Base-by-base conservation (phyloP, 2,797 vertebrate genomes). In the Diplodus sargus region DNA sequence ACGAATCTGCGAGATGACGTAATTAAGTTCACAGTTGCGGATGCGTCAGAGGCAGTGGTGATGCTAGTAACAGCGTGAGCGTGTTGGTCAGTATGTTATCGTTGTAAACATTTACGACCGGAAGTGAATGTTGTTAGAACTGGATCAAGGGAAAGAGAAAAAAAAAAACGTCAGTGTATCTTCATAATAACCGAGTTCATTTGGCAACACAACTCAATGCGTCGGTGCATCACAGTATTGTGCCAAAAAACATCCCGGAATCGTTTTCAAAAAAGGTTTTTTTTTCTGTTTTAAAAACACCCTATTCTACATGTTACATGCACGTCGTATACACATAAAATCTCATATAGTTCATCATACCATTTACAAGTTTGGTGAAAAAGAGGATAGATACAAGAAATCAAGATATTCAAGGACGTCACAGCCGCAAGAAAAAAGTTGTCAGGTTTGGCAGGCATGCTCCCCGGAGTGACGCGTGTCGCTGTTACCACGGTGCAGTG, bases 91-190 rank as follows among this genome's bases (percentile, higher is more conserved):
- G 91, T 88, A 77, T 92, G 90, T 93, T 82, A 73, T 83, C 14
- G 69, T 89, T 94, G 93, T 95, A 94, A 94, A 95, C 94, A 93
- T 93, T 93, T 87, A 90, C 84, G 94, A 95, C 93, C 89, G 93
- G 93, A 94, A 95, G 93, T 92, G 88, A 75, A 80, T 84, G 86
- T 89, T 59, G 73, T 91, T 80, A 88, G 83, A 88, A 78, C 62
- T 83, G 86, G 80, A 85, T 81, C 61, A 79, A 78, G 80, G 83
- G 68, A 81, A 34, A 34, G 74, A 28, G 4, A 28, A 28, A 28
- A 28, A 28, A 4, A 28, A 28, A 28, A 28, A 82, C 74, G 63
- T 91, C 87, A 84, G 80, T 80, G 82, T 90, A 23, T 83, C 62
- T 73, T 87, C 57, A 58, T 45, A 45, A 49, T 43, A 74, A 75